phyloP scores from a whole-genome alignment of 2,888 invertebrate species.

The Sylvicola cinctus region DNA sequence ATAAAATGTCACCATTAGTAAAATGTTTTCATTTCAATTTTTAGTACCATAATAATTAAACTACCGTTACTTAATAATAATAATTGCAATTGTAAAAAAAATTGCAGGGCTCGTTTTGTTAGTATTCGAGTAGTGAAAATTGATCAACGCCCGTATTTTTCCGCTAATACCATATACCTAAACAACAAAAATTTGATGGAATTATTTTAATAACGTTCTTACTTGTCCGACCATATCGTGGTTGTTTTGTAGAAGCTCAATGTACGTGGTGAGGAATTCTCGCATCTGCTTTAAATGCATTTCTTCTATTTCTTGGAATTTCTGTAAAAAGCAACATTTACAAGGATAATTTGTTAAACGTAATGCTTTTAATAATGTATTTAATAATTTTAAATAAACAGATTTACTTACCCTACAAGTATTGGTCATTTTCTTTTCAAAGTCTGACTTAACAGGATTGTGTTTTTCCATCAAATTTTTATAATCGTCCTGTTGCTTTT shows the following conservation, averaged over 20 bases:
- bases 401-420: slow-evolving; percentile 49
- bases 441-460: slow-evolving; percentile 72
- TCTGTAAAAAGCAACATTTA: slow-evolving; percentile 24
- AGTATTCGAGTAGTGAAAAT: no score
- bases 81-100: no score
- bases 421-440: slow-evolving; percentile 86
- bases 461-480: slow-evolving; percentile 82
- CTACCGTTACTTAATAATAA: no score
- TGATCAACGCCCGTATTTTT: no score
- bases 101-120: no score
- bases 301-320: slow-evolving; percentile 90
- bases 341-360: neutral
- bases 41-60: no score
- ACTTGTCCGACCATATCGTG: slow-evolving; percentile 77
- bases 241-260: slow-evolving; percentile 69
- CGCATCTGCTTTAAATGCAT: slow-evolving; percentile 87
- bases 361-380: slow-evolving; percentile 1
- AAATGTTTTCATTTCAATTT: no score
- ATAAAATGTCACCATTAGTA: no score
- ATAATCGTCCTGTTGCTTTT: slow-evolving; percentile 91
- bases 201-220: slow-evolving; percentile 7
- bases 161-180: no score
- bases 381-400: neutral
- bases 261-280: slow-evolving; percentile 77
- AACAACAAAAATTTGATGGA: neutral